A percentile compares a stretch with the other conserved stretches of the same genome.
Evolutionary conservation across 92 coral and sea anemone genomes (phyloP).

Genomic region (Montipora capitata): DNA sequence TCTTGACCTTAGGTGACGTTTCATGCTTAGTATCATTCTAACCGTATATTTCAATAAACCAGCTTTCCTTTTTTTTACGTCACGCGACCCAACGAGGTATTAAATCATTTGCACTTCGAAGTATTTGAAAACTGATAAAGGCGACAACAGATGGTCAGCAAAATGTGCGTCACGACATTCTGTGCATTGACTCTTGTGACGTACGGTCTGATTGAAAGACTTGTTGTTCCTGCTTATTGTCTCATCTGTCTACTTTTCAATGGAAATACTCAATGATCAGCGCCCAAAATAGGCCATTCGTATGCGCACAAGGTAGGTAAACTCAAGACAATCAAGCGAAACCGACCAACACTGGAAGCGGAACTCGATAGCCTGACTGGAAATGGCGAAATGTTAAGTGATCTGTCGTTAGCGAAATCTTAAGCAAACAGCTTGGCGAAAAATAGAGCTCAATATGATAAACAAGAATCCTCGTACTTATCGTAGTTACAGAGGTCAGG

Average conservation of each 20-base stretch:
- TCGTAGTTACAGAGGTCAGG: constrained; percentile 29
- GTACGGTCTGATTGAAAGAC: constrained; percentile 25
- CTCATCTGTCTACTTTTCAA: constrained; percentile 55
- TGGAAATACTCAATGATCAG: constrained; percentile 26
- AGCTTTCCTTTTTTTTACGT: neutral
- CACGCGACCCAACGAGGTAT: constrained; percentile 35
- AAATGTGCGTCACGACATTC: constrained; percentile 25
- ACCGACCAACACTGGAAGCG: neutral
- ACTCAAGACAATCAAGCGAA: neutral
- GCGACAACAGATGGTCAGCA: neutral
- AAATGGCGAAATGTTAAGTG: neutral
- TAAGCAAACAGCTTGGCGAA: constrained; percentile 35
- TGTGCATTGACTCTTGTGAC: constrained; percentile 18
- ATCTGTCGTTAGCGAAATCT: constrained; percentile 33
- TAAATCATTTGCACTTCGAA: constrained; percentile 8
- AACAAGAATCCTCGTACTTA: constrained; percentile 49
- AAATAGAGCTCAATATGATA: constrained; percentile 38
- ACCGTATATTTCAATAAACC: too few species aligned
- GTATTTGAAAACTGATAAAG: constrained; percentile 26
- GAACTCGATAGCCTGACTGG: neutral
- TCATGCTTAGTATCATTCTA: too few species aligned
- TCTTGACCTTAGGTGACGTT: too few species aligned
- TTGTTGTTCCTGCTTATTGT: constrained; percentile 27
- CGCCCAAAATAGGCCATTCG: constrained; percentile 15
- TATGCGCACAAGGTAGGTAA: neutral